phyloP scores from a whole-genome alignment of 2,888 invertebrate genomes.

The Julus scanicus region DNA sequence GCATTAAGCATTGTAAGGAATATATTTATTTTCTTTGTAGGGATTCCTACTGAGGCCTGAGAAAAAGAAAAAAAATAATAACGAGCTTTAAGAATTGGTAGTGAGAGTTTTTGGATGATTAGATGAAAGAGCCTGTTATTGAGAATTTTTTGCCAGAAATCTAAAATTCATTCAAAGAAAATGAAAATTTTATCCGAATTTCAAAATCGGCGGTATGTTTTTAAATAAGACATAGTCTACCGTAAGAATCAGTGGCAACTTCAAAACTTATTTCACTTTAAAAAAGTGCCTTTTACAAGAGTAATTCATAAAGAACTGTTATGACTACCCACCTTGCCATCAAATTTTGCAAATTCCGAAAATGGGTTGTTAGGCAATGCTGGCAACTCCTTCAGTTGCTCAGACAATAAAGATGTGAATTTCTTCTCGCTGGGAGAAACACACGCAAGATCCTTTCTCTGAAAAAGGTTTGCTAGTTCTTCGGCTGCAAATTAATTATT shows the following conservation, averaged over 20 bases:
- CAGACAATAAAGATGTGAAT: conserved; percentile 75
- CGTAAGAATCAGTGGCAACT: too few species aligned
- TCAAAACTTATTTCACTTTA: too few species aligned
- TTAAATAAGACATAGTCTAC: too few species aligned
- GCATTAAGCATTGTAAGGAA: conserved; percentile 88
- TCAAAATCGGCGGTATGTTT: too few species aligned
- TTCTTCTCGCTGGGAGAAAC: conserved; percentile 64
- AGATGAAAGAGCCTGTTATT: too few species aligned
- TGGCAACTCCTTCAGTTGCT: conserved; percentile 81
- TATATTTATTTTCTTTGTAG: conserved; percentile 86
- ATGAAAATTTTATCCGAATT: too few species aligned
- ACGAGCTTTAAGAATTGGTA: too few species aligned
- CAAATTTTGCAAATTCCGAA: conserved; percentile 89
- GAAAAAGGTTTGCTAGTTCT: conserved; percentile 72
- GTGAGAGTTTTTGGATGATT: too few species aligned
- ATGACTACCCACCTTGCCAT: conserved; percentile 76
- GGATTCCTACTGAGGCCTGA: conserved; percentile 77
- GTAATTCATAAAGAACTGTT: too few species aligned
- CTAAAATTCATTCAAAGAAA: too few species aligned
- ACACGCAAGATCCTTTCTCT: conserved; percentile 68
- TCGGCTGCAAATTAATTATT: conserved; percentile 68
- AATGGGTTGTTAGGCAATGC: conserved; percentile 86
- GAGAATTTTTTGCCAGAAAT: too few species aligned
- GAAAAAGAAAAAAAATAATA: conserved; percentile 5
- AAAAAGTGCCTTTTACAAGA: too few species aligned